phyloP scores from a whole-genome alignment of 2,797 vertebrate species.

The Melanotaenia parkinsoni region DNA sequence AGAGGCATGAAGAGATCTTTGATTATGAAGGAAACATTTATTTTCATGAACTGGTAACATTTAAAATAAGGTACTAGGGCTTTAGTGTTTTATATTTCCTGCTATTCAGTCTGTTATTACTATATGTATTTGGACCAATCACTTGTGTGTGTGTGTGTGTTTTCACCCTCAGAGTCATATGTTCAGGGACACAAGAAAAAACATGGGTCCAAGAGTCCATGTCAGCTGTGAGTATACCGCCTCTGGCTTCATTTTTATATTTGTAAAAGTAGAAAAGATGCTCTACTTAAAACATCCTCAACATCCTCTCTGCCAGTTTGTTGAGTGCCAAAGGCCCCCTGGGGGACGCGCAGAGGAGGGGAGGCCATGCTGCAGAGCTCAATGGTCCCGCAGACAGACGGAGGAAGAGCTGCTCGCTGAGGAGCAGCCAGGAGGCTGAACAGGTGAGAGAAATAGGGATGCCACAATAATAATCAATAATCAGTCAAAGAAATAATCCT shows the following conservation, averaged over 20 bases:
- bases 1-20: no score
- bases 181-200: conserved; percentile 80
- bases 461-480: no score
- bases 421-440: conserved; percentile 81
- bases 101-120: no score
- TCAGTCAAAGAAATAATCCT: no score
- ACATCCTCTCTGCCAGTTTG: conserved; percentile 53
- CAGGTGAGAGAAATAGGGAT: conserved; percentile 74
- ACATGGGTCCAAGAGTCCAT: conserved; percentile 74
- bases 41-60: no score
- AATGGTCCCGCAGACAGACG: conserved; percentile 87
- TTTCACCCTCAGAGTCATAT: conserved; percentile 49
- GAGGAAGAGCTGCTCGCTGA: conserved; percentile 78
- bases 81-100: no score
- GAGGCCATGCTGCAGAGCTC: conserved; percentile 78
- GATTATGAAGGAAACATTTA: no score
- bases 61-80: no score
- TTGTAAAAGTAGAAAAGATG: not conserved
- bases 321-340: conserved; percentile 81
- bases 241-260: not conserved
- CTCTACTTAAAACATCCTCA: not conserved
- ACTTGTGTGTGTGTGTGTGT: no score
- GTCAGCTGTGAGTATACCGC: conserved; percentile 66
- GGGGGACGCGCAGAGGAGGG: conserved; percentile 76
- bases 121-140: no score